Evolutionary conservation across 37 sponge, comb jelly and placozoan genomes (phyloP).

Genomic region (Bolinopsis microptera): DNA sequence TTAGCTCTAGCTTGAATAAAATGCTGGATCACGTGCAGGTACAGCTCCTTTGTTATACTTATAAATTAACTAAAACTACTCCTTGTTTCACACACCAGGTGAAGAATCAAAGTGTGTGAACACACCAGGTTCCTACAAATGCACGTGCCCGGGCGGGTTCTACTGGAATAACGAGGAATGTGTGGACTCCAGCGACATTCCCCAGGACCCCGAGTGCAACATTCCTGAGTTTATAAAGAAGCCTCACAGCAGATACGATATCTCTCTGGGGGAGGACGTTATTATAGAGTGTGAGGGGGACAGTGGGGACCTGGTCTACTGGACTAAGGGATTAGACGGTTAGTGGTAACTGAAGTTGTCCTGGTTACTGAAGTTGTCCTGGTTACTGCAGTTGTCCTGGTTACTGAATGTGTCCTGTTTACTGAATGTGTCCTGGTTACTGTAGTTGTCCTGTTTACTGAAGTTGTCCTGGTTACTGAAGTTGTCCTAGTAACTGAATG

Average conservation of each 20-base stretch:
- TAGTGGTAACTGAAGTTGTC: neutral
- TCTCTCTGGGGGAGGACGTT: slow-evolving; percentile 9
- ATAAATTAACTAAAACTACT: no score
- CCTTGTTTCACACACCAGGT: no score
- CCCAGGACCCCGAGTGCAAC: neutral
- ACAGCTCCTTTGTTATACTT: no score
- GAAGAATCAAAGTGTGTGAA: slow-evolving; percentile 31
- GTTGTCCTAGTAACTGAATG: no score
- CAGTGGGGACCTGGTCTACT: slow-evolving; percentile 6
- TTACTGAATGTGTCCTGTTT: no score
- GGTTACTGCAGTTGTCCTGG: no score
- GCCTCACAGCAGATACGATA: slow-evolving; percentile 35
- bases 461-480: no score
- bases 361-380: no score
- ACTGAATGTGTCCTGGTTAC: no score
- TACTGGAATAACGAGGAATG: slow-evolving; percentile 31
- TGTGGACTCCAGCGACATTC: neutral
- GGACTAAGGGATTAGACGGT: slow-evolving; percentile 64
- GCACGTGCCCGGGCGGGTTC: neutral
- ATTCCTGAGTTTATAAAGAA: slow-evolving; percentile 45
- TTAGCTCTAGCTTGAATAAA: no score
- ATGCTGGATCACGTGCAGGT: no score
- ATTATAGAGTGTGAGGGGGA: slow-evolving; percentile 63
- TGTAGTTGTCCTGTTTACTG: no score
- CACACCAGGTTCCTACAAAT: neutral